A percentile compares a stretch with the other conserved stretches of the same genome.
phyloP scores from a whole-genome alignment of 2,113 vertebrate genomes.

The Heterotilapia buettikoferi region DNA sequence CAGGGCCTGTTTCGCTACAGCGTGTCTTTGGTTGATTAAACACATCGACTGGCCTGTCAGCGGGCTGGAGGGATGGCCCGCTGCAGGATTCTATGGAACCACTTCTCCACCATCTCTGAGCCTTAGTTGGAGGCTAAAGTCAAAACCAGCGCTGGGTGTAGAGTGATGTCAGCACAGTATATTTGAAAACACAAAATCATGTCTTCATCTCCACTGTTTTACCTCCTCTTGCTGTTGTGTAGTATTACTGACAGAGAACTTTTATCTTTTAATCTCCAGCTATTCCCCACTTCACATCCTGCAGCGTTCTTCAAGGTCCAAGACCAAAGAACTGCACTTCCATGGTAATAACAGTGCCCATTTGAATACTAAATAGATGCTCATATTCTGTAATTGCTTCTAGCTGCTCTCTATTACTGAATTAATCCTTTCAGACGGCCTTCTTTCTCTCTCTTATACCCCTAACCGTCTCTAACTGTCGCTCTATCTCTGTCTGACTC shows the following conservation, averaged over 20 bases:
- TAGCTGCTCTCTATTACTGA: constrained; percentile 7
- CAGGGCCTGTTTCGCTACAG: constrained; percentile 37
- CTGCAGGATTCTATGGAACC: background rate
- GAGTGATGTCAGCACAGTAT: constrained; percentile 6
- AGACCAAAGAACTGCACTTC: background rate
- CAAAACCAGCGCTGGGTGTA: background rate
- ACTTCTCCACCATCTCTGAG: background rate
- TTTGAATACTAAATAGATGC: constrained; percentile 39
- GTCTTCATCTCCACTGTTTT: background rate
- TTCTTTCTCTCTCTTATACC: background rate
- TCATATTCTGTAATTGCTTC: constrained; percentile 31
- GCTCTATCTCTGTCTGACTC: background rate
- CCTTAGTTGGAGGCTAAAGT: constrained; percentile 6
- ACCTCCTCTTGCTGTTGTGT: background rate
- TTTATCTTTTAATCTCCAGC: background rate
- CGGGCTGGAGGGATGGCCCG: constrained; percentile 29
- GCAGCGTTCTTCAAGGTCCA: background rate
- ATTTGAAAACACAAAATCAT: constrained; percentile 1
- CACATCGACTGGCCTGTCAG: constrained; percentile 60
- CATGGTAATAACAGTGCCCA: background rate
- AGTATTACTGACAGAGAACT: background rate
- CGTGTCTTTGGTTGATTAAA: constrained; percentile 58
- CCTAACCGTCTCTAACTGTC: background rate
- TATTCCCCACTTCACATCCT: background rate
- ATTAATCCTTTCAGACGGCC: constrained; percentile 17